Conservation (phyloP, 2,797 vertebrate genomes). For the Eidolon dupreanum region DNA sequence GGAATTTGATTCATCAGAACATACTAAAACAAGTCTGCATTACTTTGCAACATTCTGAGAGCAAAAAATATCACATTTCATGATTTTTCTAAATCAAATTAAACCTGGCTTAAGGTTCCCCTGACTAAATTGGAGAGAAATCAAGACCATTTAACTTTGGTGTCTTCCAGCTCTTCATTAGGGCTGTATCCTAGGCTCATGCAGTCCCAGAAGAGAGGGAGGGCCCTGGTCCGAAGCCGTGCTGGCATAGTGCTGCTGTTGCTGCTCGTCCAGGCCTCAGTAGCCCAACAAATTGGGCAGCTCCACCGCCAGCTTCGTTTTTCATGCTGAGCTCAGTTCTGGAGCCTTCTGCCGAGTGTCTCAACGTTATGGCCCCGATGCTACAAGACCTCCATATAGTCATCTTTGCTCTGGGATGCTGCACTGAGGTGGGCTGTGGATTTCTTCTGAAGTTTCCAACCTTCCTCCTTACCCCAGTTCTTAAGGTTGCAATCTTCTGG, state of each 20-base stretch:
- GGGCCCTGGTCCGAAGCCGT: fast-evolving
- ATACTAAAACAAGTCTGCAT: neutral
- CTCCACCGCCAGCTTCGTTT: neutral
- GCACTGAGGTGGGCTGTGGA: neutral
- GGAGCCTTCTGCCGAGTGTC: neutral
- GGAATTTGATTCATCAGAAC: neutral
- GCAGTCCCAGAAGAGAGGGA: neutral
- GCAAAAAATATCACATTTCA: neutral
- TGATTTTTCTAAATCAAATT: neutral
- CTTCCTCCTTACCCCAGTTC: neutral
- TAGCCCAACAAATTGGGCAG: neutral
- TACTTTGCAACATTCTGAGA: neutral
- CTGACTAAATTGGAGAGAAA: neutral
- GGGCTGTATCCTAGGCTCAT: no score
- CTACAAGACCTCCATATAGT: neutral
- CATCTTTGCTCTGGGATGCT: neutral
- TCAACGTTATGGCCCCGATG: fast-evolving
- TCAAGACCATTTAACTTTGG: neutral
- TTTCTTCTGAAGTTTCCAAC: neutral
- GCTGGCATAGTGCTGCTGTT: neutral
- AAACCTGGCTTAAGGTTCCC: neutral
- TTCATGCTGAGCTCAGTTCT: neutral
- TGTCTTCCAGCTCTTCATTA: neutral
- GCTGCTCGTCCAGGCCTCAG: neutral
- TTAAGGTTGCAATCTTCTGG: neutral